Percentiles rank a stretch among this genome's conserved stretches.
Evolutionary conservation across 2,113 vertebrate genomes (phyloP).

Genomic region (Noturus placidus): DNA sequence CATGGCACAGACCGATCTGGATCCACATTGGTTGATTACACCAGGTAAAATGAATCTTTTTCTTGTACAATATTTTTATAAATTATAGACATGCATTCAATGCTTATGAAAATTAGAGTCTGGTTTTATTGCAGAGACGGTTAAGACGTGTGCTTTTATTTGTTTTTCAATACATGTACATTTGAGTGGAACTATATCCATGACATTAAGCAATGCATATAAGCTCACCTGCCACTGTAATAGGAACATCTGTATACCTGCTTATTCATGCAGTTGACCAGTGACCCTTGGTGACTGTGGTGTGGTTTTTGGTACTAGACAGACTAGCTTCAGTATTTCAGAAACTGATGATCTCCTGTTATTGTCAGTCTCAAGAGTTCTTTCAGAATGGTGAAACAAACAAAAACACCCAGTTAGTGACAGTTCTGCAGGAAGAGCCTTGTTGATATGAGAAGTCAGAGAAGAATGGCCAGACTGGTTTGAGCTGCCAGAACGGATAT

Average conservation of each 20-base stretch:
- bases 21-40: conserved; percentile 76
- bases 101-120: background rate
- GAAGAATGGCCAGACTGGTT: background rate
- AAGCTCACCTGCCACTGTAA: too few species aligned
- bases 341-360: background rate
- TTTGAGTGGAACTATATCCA: background rate
- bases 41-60: conserved; percentile 73
- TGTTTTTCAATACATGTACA: background rate
- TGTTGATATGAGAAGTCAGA: background rate
- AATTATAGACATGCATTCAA: background rate
- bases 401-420: background rate
- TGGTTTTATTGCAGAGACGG: too few species aligned
- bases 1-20: conserved; percentile 68
- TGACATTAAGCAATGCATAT: too few species aligned
- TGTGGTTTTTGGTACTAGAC: background rate
- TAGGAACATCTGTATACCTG: background rate
- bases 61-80: background rate
- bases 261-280: background rate
- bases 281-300: background rate
- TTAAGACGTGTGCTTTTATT: background rate
- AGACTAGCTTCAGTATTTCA: background rate
- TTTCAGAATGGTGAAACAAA: background rate
- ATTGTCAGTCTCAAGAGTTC: background rate
- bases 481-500: background rate
- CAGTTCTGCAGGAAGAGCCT: background rate